Evolutionary conservation across 2,797 vertebrate species (phyloP), one percentile per base, ranked within the genome.

Genomic region (Pelodytes ibericus): DNA sequence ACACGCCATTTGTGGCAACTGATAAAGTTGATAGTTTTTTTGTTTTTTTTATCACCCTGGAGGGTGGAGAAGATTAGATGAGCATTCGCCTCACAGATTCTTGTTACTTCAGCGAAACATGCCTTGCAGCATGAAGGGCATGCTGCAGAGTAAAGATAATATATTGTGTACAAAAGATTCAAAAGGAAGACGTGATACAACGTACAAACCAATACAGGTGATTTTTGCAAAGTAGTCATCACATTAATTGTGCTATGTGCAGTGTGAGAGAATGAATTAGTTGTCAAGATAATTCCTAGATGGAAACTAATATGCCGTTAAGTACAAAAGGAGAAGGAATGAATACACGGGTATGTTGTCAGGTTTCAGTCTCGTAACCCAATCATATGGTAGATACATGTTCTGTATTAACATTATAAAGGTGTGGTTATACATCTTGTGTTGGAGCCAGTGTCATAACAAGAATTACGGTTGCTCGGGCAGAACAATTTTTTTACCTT

Each of bases 141-240:
- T 64, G 41, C 61, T 44, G 63, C 25, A 27, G 63, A 47, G 39
- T 18, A 66, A 66, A 66, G 25, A 66, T 49, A 66, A 66, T 66
- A 66, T 49, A 47, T 36, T 66, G 25, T 66, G 24, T 49, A 47
- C 15, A n/a, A 66, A 47, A 47, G 22, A 47, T 20, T 11, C 26
- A 41, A 47, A 49, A 47, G n/a, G n/a, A 66, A 47, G n/a, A n/a
- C 25, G 18, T 47, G 9, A 25, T 10, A 11, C 60, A 24, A 41
- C 22, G 29, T 66, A 47, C 41, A 66, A 27, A 11, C 27, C 25
- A 27, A 66, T 47, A 49, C 63, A 49, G 27, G 63, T 16, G 33
- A 41, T 25, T 39, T 18, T 39, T 9, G 25, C 26, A 27, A 49
- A 18, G 49, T 22, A 53, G 6, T 53, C n/a, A 53, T 7, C 49